Evolutionary conservation across 2,113 vertebrate species (phyloP).

Genomic region (Gymnobelideus leadbeateri): DNA sequence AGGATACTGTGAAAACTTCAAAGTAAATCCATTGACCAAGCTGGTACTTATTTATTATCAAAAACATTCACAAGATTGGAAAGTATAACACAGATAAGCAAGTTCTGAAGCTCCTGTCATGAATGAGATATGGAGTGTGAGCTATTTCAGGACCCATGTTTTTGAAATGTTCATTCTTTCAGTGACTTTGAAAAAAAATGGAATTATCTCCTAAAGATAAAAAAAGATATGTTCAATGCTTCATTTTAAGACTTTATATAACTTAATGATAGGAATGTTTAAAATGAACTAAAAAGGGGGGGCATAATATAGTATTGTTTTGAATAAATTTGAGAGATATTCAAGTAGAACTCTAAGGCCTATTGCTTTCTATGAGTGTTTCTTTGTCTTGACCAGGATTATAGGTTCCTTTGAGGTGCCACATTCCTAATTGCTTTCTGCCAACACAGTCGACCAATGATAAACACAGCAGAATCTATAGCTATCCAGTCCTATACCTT

Average conservation of each 20-base stretch:
- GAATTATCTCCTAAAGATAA: neutral
- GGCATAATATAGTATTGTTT: neutral
- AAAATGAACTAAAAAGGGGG: neutral
- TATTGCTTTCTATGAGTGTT: neutral
- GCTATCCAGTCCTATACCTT: neutral
- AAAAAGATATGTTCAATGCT: neutral
- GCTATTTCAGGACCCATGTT: neutral
- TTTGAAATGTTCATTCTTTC: conserved; percentile 49
- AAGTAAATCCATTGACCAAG: conserved; percentile 49
- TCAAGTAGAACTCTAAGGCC: neutral
- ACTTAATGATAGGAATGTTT: neutral
- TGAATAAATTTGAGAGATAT: neutral
- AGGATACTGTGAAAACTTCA: conserved; percentile 66
- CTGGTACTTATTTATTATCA: conserved; percentile 51
- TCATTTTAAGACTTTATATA: conserved; percentile 39
- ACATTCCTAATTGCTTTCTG: conserved; percentile 15
- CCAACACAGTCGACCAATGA: neutral
- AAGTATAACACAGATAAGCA: conserved; percentile 16
- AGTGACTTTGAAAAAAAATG: conserved; percentile 15
- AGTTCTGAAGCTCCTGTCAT: conserved; percentile 10
- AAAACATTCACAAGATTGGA: conserved; percentile 32
- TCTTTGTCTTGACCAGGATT: neutral
- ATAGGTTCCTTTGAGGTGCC: conserved; percentile 8
- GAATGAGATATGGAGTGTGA: conserved; percentile 22
- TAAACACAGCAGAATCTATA: neutral